Evolutionary conservation across 2,888 invertebrate genomes (phyloP).

Genomic region (Ceraclea dissimilis): DNA sequence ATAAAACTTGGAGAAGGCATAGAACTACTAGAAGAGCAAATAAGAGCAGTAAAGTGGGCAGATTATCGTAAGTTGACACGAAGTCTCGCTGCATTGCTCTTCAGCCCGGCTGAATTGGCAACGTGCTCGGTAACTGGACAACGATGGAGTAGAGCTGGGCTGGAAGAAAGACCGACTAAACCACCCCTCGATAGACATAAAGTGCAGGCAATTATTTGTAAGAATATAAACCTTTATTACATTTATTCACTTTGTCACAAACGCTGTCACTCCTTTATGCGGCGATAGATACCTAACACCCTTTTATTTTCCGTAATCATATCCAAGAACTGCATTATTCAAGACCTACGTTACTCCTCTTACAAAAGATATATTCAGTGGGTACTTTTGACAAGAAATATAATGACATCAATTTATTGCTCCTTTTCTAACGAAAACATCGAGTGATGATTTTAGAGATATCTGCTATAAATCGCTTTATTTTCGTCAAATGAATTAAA

Average conservation of each 20-base stretch:
- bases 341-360: too few species aligned
- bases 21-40: constrained; percentile 62
- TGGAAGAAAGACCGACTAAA: constrained; percentile 66
- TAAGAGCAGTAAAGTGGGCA: constrained; percentile 66
- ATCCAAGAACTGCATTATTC: neutral
- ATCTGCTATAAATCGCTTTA: too few species aligned
- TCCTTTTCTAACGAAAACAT: too few species aligned
- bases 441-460: too few species aligned
- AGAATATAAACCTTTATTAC: constrained; percentile 33
- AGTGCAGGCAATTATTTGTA: constrained; percentile 67
- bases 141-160: constrained; percentile 66
- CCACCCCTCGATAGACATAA: constrained; percentile 64
- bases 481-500: too few species aligned
- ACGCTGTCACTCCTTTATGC: neutral
- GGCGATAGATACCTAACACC: neutral
- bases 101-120: constrained; percentile 65
- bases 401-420: too few species aligned
- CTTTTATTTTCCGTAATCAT: neutral
- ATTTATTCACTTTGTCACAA: too few species aligned
- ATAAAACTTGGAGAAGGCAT: constrained; percentile 67
- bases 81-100: constrained; percentile 64
- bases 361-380: too few species aligned
- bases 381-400: too few species aligned
- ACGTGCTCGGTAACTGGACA: constrained; percentile 70
- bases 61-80: constrained; percentile 67